These are phyloP conservation scores for Lepidurus couesii DNA, from an alignment of 1,140 invertebrate species.

Conservation along the genomic window DNA sequence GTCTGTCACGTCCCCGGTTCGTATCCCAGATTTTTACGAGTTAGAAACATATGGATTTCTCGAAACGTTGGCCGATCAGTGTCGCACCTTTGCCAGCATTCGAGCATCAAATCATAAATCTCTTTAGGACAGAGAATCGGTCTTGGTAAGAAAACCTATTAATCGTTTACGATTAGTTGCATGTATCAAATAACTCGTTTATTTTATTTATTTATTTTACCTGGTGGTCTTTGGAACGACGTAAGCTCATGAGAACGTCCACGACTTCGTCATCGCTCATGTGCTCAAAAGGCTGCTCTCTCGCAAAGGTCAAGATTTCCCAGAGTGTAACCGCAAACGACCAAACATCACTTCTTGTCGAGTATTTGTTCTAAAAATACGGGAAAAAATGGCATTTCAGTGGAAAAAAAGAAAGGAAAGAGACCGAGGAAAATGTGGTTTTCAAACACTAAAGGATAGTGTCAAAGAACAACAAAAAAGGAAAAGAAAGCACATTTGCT, in stretches of 20 bases:
- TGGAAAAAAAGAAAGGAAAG: constrained; percentile 18
- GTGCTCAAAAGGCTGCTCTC: constrained; percentile 62
- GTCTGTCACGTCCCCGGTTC: constrained; percentile 44
- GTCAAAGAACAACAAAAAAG: neutral
- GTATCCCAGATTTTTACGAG: constrained; percentile 73
- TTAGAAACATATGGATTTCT: constrained; percentile 80
- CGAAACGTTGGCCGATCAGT: constrained; percentile 72
- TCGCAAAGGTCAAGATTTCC: constrained; percentile 65
- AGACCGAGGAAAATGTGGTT: neutral
- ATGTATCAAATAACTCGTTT: neutral
- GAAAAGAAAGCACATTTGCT: neutral
- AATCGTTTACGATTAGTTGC: neutral
- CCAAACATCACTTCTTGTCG: constrained; percentile 81
- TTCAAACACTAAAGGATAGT: neutral
- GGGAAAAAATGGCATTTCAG: no score
- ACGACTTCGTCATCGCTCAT: constrained; percentile 64
- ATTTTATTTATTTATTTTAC: neutral
- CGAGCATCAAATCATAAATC: constrained; percentile 80
- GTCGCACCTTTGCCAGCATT: constrained; percentile 80
- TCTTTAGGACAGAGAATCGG: constrained; percentile 69
- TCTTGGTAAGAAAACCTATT: constrained; percentile 54
- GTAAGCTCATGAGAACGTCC: constrained; percentile 45
- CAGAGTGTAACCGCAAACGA: constrained; percentile 81
- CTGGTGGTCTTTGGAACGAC: constrained; percentile 7
- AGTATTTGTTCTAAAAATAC: constrained; percentile 63